These are phyloP conservation scores for Calcarius ornatus DNA, from an alignment of 2,113 vertebrate genomes.

Conservation along the genomic window DNA sequence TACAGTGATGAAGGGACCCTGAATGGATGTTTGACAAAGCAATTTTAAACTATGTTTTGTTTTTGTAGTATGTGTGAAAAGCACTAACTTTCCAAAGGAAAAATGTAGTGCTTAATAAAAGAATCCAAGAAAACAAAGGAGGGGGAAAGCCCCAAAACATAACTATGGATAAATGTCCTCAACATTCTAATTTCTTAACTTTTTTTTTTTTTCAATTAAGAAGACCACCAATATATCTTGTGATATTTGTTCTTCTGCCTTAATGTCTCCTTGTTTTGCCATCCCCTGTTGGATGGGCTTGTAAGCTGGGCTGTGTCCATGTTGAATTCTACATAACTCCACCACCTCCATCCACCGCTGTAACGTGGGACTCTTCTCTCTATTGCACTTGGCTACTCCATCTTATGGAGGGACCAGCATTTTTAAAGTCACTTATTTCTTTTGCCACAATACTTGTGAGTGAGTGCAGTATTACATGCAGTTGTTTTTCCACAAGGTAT, in stretches of 20 bases:
- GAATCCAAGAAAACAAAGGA: background rate
- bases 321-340: rapidly evolving
- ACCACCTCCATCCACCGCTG: too few relatives aligned
- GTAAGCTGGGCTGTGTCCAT: background rate
- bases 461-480: background rate
- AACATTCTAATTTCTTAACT: background rate
- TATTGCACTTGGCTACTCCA: rapidly evolving
- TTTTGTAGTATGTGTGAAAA: background rate
- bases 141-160: rapidly evolving
- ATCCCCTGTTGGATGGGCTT: too few relatives aligned
- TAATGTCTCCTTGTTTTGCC: background rate
- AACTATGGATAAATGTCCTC: background rate
- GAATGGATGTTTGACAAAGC: background rate
- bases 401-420: background rate
- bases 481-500: background rate
- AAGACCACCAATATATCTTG: background rate
- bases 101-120: background rate
- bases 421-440: background rate
- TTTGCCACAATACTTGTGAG: background rate
- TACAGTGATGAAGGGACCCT: background rate
- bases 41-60: background rate
- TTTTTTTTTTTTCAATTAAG: background rate
- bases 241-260: background rate
- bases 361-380: rapidly evolving
- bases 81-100: background rate